A percentile compares a stretch with the other conserved stretches of the same genome.
These are phyloP conservation scores for Eristalis intricaria DNA, from an alignment of 2,888 invertebrate genomes.

Conservation along the genomic window DNA sequence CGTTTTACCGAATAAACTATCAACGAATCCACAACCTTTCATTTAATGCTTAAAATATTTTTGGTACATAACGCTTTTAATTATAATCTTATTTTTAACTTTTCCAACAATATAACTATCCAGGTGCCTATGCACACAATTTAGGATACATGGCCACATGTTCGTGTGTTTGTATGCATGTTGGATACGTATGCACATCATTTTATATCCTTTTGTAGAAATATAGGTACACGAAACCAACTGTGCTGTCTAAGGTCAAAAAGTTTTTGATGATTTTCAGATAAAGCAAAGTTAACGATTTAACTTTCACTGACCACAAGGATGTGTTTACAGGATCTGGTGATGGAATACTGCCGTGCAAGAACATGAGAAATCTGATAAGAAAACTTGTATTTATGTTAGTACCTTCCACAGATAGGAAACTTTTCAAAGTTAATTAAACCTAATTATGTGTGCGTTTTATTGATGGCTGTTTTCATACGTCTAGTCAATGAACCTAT, in stretches of 20 bases:
- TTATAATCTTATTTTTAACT: too few relatives aligned
- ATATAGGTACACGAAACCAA: not conserved
- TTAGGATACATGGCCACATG: not conserved
- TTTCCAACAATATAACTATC: not conserved
- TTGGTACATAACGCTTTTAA: not conserved
- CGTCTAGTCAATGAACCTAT: not conserved
- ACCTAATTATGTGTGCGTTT: not conserved
- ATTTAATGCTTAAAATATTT: not conserved
- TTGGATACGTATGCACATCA: not conserved
- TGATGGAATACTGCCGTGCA: not conserved
- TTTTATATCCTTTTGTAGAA: not conserved
- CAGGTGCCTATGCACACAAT: not conserved
- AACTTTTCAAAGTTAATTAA: not conserved
- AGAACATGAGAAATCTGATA: not conserved
- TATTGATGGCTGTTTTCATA: not conserved
- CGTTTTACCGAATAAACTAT: not conserved
- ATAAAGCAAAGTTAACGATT: not conserved
- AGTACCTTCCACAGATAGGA: not conserved
- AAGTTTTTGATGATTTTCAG: not conserved
- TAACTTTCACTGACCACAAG: not conserved
- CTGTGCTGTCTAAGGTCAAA: not conserved
- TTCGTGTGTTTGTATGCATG: not conserved
- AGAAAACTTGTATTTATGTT: not conserved
- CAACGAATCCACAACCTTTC: not conserved
- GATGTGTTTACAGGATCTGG: not conserved